These are phyloP conservation scores for Helicoverpa zea DNA, from an alignment of 1,140 invertebrate genomes.

Conservation along the genomic window DNA sequence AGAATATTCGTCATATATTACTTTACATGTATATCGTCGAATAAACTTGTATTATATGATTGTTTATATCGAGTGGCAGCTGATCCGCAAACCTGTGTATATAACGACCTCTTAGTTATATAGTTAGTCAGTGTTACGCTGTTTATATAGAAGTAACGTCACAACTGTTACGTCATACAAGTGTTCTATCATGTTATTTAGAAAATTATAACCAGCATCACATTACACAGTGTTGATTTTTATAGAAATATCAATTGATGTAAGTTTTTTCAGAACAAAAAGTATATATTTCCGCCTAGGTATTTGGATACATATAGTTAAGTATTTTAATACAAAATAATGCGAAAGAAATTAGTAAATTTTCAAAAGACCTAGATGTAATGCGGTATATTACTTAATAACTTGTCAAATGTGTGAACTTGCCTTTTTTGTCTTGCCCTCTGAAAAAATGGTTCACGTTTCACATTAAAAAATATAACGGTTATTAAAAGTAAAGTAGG, in stretches of 20 bases:
- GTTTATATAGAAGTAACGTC: conserved; percentile 43
- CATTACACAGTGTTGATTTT: conserved; percentile 33
- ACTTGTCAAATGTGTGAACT: conserved; percentile 11
- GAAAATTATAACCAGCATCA: conserved; percentile 22
- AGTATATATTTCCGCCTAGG: conserved; percentile 34
- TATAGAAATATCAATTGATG: conserved; percentile 11
- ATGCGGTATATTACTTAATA: conserved; percentile 8
- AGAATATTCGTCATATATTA: conserved; percentile 21
- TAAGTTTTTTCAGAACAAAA: conserved; percentile 31
- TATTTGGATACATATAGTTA: conserved; percentile 35
- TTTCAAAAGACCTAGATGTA: conserved; percentile 29
- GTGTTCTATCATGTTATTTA: conserved; percentile 47
- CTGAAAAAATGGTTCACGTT: not conserved
- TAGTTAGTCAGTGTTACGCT: conserved; percentile 41
- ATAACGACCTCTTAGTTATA: conserved; percentile 19
- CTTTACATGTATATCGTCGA: conserved; percentile 11
- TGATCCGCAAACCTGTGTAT: conserved; percentile 27
- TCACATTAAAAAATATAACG: too few relatives aligned
- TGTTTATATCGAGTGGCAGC: conserved; percentile 20
- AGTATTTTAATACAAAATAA: conserved; percentile 43
- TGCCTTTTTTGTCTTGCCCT: conserved; percentile 44
- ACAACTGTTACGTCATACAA: conserved; percentile 49
- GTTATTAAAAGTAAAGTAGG: conserved; percentile 4
- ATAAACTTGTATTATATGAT: conserved; percentile 36
- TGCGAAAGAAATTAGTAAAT: conserved; percentile 24